Percentiles rank a stretch among this genome's conserved stretches.
These are phyloP conservation scores for Amiota communis DNA, from an alignment of 2,888 invertebrate species.

Conservation along the genomic window DNA sequence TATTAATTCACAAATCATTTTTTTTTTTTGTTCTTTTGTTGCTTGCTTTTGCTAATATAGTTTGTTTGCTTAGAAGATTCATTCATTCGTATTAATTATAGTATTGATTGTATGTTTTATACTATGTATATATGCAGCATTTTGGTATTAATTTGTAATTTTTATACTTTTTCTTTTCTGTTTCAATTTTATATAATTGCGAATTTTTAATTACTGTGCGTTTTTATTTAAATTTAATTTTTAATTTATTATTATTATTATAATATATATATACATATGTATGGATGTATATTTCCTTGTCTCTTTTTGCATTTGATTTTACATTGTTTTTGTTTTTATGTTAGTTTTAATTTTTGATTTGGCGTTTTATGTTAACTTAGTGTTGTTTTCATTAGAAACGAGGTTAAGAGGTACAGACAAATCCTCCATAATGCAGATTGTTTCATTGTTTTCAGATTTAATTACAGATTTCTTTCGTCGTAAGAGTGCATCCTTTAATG, in stretches of 20 bases:
- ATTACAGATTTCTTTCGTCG: conserved; percentile 55
- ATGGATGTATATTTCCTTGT: conserved; percentile 6
- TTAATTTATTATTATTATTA: conserved; percentile 38
- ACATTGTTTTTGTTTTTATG: conserved; percentile 6
- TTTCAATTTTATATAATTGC: conserved; percentile 8
- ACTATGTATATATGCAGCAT: conserved; percentile 21
- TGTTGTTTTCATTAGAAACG: conserved; percentile 66
- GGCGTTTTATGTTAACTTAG: conserved; percentile 66
- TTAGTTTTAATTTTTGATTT: conserved; percentile 50
- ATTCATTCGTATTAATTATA: conserved; percentile 50
- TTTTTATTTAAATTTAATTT: conserved; percentile 36
- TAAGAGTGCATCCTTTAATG: conserved; percentile 57
- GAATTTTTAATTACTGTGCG: conserved; percentile 19
- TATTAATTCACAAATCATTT: conserved; percentile 34
- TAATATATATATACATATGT: conserved; percentile 39
- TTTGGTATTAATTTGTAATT: conserved; percentile 16
- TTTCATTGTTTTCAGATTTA: conserved; percentile 52
- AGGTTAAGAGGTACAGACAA: conserved; percentile 64
- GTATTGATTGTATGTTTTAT: conserved; percentile 41
- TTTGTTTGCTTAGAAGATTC: conserved; percentile 39
- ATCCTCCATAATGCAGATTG: conserved; percentile 54
- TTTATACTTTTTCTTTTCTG: neutral
- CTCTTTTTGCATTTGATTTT: conserved; percentile 1
- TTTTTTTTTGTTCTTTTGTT: conserved; percentile 45
- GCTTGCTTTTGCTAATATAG: conserved; percentile 38